phyloP scores from a whole-genome alignment of 2,888 invertebrate species.

The Tetragonula carbonaria region DNA sequence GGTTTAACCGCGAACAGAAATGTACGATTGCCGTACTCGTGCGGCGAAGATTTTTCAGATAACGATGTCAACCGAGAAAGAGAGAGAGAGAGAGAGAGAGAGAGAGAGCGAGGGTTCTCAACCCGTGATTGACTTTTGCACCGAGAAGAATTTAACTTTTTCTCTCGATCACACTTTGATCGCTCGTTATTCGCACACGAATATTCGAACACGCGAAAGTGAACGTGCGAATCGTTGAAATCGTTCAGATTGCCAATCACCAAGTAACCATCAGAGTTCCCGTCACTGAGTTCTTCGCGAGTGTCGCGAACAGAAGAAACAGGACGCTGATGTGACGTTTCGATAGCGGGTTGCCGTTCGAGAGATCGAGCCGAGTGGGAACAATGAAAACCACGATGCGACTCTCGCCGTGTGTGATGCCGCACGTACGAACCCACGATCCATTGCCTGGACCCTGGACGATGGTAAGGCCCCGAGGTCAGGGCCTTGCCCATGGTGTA shows the following conservation, averaged over 20 bases:
- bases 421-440: constrained; percentile 53
- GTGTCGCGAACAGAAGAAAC: background rate
- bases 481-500: constrained; percentile 75
- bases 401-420: constrained; percentile 55
- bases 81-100: too few relatives aligned
- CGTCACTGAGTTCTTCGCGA: background rate
- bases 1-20: background rate
- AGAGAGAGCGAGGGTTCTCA: constrained; percentile 1
- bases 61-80: background rate
- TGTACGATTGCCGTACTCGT: constrained; percentile 4
- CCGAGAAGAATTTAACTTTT: too few relatives aligned
- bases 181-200: too few relatives aligned
- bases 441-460: constrained; percentile 56
- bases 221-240: too few relatives aligned
- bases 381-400: constrained; percentile 54
- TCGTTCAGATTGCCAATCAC: background rate
- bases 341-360: constrained; percentile 19
- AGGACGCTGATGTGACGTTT: background rate
- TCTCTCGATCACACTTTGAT: background rate
- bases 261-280: background rate
- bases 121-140: background rate
- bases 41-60: constrained; percentile 19
- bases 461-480: constrained; percentile 70
- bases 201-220: too few relatives aligned
- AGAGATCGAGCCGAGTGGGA: constrained; percentile 40